phyloP scores from a whole-genome alignment of 1,140 invertebrate species.

The Heliconius nattereri region DNA sequence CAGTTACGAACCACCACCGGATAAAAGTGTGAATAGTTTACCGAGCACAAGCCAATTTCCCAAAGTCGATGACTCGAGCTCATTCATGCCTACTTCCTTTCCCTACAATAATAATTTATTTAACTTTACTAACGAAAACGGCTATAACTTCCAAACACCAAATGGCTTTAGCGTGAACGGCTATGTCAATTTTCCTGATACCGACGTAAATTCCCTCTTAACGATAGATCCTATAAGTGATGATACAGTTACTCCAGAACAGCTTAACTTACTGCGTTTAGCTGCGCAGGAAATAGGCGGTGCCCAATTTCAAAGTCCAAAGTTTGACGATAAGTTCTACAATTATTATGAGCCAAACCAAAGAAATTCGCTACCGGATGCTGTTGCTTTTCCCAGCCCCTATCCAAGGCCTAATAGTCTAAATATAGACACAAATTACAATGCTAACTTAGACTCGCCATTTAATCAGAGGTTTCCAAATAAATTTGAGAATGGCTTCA shows the following conservation, averaged over 20 bases:
- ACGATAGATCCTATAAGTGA: slow-evolving; percentile 59
- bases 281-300: slow-evolving; percentile 77
- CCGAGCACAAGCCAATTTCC: slow-evolving; percentile 50
- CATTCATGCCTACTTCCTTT: slow-evolving; percentile 51
- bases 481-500: slow-evolving; percentile 58
- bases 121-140: slow-evolving; percentile 58
- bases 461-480: slow-evolving; percentile 62
- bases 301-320: slow-evolving; percentile 69
- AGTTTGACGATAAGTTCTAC: slow-evolving; percentile 68
- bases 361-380: slow-evolving; percentile 72
- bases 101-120: slow-evolving; percentile 38
- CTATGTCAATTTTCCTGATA: slow-evolving; percentile 65
- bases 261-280: slow-evolving; percentile 72
- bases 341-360: slow-evolving; percentile 76
- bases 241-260: slow-evolving; percentile 66
- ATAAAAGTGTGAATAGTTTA: slow-evolving; percentile 60
- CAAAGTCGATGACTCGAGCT: slow-evolving; percentile 57
- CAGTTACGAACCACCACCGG: slow-evolving; percentile 52
- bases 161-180: slow-evolving; percentile 65
- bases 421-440: slow-evolving; percentile 66
- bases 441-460: slow-evolving; percentile 53
- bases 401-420: slow-evolving; percentile 69
- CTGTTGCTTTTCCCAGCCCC: slow-evolving; percentile 61
- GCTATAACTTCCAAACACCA: slow-evolving; percentile 55
- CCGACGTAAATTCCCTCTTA: slow-evolving; percentile 56